Evolutionary conservation across 2,888 invertebrate species (phyloP).

Genomic region (Polia nebulosa): DNA sequence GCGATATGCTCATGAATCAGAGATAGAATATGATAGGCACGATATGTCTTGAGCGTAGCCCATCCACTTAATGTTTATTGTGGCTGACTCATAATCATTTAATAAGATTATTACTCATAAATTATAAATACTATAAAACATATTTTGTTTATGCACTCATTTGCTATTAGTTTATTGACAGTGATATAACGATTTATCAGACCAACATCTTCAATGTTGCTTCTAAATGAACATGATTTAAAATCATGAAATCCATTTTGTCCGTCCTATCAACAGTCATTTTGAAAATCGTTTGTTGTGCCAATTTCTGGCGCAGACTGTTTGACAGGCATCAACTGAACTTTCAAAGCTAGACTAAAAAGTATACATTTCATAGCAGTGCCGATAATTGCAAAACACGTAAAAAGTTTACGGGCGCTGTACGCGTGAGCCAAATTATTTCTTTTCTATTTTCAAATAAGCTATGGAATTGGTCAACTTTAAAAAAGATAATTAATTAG

Average conservation of each 20-base stretch:
- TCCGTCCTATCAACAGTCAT: constrained; percentile 5
- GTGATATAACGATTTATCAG: constrained; percentile 7
- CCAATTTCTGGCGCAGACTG: constrained; percentile 38
- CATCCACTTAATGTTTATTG: constrained; percentile 45
- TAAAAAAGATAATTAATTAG: neutral
- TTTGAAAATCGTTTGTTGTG: constrained; percentile 39
- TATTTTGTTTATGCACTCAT: constrained; percentile 20
- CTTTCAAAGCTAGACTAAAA: constrained; percentile 52
- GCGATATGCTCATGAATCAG: constrained; percentile 51
- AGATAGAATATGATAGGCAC: constrained; percentile 45
- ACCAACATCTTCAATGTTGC: neutral
- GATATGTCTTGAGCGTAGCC: constrained; percentile 22
- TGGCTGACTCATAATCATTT: constrained; percentile 48
- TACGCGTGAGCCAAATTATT: constrained; percentile 10
- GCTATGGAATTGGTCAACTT: neutral
- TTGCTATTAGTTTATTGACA: constrained; percentile 31
- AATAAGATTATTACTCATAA: constrained; percentile 37
- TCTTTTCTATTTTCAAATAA: constrained; percentile 11
- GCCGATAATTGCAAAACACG: constrained; percentile 34
- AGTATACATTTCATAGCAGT: constrained; percentile 40
- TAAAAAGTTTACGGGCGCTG: constrained; percentile 14
- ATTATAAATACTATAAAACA: constrained; percentile 9
- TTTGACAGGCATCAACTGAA: constrained; percentile 53
- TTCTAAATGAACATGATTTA: constrained; percentile 19
- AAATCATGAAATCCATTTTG: constrained; percentile 12